Conservation (phyloP, 2,888 invertebrate species). For the Sphecodes monilicornis region DNA sequence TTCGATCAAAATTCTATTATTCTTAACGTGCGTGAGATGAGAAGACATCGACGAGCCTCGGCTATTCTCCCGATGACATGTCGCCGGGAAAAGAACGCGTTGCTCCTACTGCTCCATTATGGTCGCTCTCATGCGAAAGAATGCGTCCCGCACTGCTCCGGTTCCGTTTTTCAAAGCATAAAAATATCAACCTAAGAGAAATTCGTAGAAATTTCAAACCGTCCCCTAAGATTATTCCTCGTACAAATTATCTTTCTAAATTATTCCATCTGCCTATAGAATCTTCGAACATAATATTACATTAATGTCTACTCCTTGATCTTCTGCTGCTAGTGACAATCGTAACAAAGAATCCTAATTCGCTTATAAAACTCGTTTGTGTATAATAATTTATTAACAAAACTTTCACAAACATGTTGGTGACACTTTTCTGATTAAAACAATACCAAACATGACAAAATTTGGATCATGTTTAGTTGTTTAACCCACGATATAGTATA, state of each 20-base stretch:
- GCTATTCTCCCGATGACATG: slow-evolving; percentile 57
- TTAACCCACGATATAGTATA: no score
- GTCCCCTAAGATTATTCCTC: background rate
- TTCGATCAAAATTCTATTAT: slow-evolving; percentile 76
- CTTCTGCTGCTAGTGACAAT: no score
- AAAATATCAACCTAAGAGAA: slow-evolving; percentile 1
- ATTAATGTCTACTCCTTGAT: no score
- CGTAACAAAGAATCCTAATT: background rate
- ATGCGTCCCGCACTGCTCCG: background rate
- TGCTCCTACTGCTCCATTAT: slow-evolving; percentile 57
- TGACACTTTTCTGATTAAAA: no score
- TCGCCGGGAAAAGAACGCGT: slow-evolving; percentile 41
- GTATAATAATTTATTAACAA: background rate
- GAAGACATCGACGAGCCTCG: slow-evolving; percentile 48
- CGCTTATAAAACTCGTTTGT: background rate
- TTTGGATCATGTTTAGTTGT: no score
- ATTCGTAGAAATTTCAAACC: background rate
- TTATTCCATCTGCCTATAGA: background rate
- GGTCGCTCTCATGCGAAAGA: slow-evolving; percentile 42
- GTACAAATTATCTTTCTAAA: background rate
- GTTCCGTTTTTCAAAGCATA: background rate
- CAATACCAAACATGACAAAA: no score
- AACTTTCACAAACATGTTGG: background rate
- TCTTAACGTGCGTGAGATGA: slow-evolving; percentile 68
- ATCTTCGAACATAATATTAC: background rate